Conservation (phyloP, 1,140 invertebrate species). For the Trinorchestia longiramus region DNA sequence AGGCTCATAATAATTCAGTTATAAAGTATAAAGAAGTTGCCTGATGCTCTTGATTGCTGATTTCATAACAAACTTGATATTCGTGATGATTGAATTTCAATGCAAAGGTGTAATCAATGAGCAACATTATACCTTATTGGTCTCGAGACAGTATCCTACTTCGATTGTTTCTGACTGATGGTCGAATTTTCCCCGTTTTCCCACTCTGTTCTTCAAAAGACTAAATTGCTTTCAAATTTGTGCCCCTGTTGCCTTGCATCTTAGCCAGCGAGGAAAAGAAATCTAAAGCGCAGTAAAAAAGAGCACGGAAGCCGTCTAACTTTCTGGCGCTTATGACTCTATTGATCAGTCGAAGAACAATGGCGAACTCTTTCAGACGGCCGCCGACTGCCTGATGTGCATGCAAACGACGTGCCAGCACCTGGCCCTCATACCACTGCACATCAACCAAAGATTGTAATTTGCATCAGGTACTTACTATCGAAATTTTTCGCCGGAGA, state of each 20-base stretch:
- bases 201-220: neutral
- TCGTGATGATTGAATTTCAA: neutral
- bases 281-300: neutral
- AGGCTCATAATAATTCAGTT: neutral
- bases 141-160: neutral
- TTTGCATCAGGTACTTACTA: neutral
- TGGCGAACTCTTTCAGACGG: neutral
- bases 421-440: neutral
- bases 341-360: constrained; percentile 36
- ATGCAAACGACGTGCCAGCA: neutral
- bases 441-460: neutral
- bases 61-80: neutral
- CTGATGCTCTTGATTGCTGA: neutral
- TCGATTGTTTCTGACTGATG: neutral
- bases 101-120: neutral
- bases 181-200: neutral
- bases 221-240: neutral
- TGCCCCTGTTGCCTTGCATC: neutral
- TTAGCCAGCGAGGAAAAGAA: neutral
- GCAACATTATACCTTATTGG: neutral
- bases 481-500: neutral
- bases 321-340: neutral
- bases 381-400: constrained; percentile 17
- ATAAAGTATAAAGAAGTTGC: neutral
- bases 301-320: neutral